These are phyloP conservation scores for Zosterops hypoxanthus DNA, from an alignment of 2,113 vertebrate species.

Conservation along the genomic window DNA sequence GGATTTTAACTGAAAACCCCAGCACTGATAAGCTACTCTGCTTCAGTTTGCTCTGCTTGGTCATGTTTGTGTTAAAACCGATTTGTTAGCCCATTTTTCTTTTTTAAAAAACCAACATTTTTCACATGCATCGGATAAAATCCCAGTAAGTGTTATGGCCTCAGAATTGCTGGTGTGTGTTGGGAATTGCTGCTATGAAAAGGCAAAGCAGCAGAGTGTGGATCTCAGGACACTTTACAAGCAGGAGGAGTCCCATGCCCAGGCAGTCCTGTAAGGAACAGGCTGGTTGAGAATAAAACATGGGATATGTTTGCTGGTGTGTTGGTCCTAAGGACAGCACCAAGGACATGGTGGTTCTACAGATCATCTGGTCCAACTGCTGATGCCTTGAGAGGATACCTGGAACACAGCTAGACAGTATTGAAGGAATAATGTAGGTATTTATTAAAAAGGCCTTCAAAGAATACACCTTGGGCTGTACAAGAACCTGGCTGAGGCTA, in stretches of 20 bases:
- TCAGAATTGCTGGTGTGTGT: rapidly evolving
- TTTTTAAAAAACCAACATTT: background rate
- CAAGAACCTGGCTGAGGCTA: background rate
- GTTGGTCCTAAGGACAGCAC: background rate
- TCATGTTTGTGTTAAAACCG: background rate
- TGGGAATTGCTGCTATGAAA: background rate
- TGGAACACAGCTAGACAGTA: background rate
- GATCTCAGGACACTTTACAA: rapidly evolving
- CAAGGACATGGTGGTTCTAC: background rate
- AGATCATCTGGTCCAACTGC: background rate
- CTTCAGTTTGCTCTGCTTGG: background rate
- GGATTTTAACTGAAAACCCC: background rate
- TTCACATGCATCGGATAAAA: background rate
- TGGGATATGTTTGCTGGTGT: rapidly evolving
- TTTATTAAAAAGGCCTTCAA: background rate
- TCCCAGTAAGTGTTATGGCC: background rate
- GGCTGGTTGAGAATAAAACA: background rate
- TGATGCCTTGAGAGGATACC: background rate
- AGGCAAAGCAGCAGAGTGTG: rapidly evolving
- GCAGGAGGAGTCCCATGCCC: background rate
- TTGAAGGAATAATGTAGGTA: background rate
- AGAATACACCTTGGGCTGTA: background rate
- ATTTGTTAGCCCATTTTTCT: background rate
- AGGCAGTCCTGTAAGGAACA: background rate
- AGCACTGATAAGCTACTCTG: background rate